Evolutionary conservation across 2,888 invertebrate species (phyloP), one percentile per base, ranked within the genome.

Genomic region (Synergus umbraculus): DNA sequence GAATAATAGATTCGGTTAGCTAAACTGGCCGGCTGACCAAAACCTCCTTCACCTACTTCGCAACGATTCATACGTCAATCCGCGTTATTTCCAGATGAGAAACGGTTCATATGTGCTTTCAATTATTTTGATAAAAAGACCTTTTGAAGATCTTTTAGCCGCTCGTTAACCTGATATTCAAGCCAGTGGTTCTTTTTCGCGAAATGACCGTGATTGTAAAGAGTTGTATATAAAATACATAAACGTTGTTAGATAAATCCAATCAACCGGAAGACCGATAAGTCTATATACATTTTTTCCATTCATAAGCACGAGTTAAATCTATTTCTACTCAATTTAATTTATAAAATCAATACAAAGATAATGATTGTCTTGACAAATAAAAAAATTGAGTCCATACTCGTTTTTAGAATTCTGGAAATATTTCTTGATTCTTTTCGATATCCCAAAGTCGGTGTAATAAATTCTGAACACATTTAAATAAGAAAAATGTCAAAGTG

Each of bases 1-100:
- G 41, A 73, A 73, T 73, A 73, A 73, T 73, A 73, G 73, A 73
- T 73, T 58, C 54, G 73, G 37, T 54, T 73, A 73, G 41, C 41
- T 73, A 73, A 73, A 58, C 29, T 73, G 54, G n/a, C 41, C 54
- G n/a, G 49, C 73, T 73, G 73, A 58, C 41, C 73, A 41, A 58
- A 73, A 58, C 54, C 73, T 54, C 41, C 54, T 37, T 73, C n/a
- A 49, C 54, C 37, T 49, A 73, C 73, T 58, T 54, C 37, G 13
- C 29, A n/a, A 37, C 37, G 54, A 73, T 58, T 73, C 54, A 73
- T 73, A 37, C 54, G 54, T 54, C 73, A 54, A 58, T 73, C 12
- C 54, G 12, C n/a, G 37, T 73, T 73, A 73, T 49, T 73, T 73
- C 37, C 73, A 54, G 54, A n/a, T 37, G 41, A 73, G 54, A 73